Percentiles rank a stretch among this genome's conserved stretches.
These are phyloP conservation scores for Erannis defoliaria DNA, from an alignment of 2,888 invertebrate genomes.

Conservation along the genomic window DNA sequence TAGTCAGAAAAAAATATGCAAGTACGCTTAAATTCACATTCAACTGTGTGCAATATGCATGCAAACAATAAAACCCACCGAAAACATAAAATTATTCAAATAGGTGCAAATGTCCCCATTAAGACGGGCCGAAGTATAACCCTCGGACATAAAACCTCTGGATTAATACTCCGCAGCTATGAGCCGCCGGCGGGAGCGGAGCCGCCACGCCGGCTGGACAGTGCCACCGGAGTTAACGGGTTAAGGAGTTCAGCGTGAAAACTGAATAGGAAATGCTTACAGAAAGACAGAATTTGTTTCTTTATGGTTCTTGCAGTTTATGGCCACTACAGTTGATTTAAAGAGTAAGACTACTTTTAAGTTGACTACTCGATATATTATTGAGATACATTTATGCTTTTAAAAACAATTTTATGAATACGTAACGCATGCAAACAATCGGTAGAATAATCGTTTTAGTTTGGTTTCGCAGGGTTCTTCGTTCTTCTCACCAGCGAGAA, in stretches of 20 bases:
- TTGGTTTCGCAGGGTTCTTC: no score
- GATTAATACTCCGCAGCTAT: conserved; percentile 34
- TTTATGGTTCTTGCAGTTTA: no score
- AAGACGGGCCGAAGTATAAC: conserved; percentile 19
- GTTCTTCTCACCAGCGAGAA: no score
- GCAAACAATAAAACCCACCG: background rate
- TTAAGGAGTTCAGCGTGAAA: conserved; percentile 1
- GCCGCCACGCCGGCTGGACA: conserved; percentile 28
- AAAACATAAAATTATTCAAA: conserved; percentile 16
- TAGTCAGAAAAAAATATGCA: background rate
- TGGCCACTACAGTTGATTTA: no score
- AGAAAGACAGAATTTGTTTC: background rate
- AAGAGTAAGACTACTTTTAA: no score
- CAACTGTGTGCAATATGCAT: background rate
- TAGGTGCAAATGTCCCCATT: conserved; percentile 6
- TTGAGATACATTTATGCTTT: no score
- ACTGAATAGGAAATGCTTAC: background rate
- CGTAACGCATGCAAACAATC: no score
- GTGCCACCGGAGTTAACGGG: conserved; percentile 25
- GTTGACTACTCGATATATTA: no score
- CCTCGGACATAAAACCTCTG: conserved; percentile 24
- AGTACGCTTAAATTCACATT: background rate
- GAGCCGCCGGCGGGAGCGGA: conserved; percentile 21
- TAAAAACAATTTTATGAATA: no score
- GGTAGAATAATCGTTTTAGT: no score